Evolutionary conservation across 2,888 invertebrate genomes (phyloP), one percentile per base, ranked within the genome.

Genomic region (Agonopterix arenella): DNA sequence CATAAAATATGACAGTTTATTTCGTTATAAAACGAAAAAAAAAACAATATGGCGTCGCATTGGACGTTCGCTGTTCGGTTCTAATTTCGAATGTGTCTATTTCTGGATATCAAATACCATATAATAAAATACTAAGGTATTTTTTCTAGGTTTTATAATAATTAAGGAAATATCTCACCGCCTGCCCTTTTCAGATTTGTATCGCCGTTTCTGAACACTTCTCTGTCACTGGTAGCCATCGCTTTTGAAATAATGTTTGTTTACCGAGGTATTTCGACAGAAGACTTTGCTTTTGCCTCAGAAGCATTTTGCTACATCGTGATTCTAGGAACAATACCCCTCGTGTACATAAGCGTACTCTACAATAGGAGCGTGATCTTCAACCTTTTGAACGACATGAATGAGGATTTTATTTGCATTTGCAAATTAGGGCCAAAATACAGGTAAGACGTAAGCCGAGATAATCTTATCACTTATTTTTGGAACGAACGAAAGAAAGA

Each of bases 261-360:
- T 1, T 45, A 57, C 45, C 76, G 65, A 36, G 75, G 73, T 0
- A 2, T 79, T 2, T 11, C 46, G 0, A 45, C 52, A 1, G 49
- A 63, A 1, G 78, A 84, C 56, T 73, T 79, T 45, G 59, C 73
- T 0, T 64, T 70, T 9, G 81, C 82, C 0, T 76, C 76, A 0
- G 82, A 82, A 54, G 68, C 71, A 37, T 77, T 81, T 57, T 79
- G 76, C 52, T 84, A 81, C 51, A 58, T 73, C 37, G 55, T 81
- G 8, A 55, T 81, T 4, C 40, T 80, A 0, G 64, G 62, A 5
- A 53, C 68, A 0, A 58, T 75, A 1, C 73, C 76, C 0, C 11
- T 66, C 0, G 60, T 80, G 1, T 70, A 65, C 49, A 38, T 41
- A 2, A 68, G 73, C 18, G 50, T 73, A 0, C 11, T 76, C 2